Percentiles rank a stretch among this genome's conserved stretches.
Evolutionary conservation across 2,797 vertebrate genomes (phyloP).

Genomic region (Typhlichthys subterraneus): DNA sequence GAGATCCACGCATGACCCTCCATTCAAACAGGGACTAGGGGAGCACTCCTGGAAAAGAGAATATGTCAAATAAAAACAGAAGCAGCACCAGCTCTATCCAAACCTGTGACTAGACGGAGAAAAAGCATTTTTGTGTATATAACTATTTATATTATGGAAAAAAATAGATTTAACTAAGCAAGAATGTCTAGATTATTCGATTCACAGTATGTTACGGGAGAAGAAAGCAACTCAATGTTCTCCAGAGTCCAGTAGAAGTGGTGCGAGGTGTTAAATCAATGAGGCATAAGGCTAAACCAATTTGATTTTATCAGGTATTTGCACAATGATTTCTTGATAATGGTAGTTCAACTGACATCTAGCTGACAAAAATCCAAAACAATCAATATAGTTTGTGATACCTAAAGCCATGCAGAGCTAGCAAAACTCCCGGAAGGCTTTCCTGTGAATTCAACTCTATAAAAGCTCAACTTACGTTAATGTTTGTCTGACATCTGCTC

Average conservation of each 20-base stretch:
- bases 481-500: slow-evolving; percentile 80
- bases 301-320: slow-evolving; percentile 72
- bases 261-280: slow-evolving; percentile 77
- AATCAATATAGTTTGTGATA: slow-evolving; percentile 63
- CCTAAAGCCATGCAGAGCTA: slow-evolving; percentile 46
- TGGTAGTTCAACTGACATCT: slow-evolving; percentile 53
- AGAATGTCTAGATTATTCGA: slow-evolving; percentile 66
- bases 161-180: slow-evolving; percentile 1
- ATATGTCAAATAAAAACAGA: slow-evolving; percentile 15
- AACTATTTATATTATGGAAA: neutral
- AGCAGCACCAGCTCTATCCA: neutral
- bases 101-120: neutral
- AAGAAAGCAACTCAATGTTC: slow-evolving; percentile 64
- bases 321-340: slow-evolving; percentile 63
- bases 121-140: too few relatives aligned
- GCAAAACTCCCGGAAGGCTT: slow-evolving; percentile 23
- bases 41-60: slow-evolving; percentile 76
- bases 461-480: slow-evolving; percentile 76
- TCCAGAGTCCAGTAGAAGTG: slow-evolving; percentile 62
- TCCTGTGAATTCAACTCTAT: slow-evolving; percentile 10
- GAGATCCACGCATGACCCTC: slow-evolving; percentile 81
- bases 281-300: slow-evolving; percentile 61
- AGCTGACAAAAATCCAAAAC: slow-evolving; percentile 25
- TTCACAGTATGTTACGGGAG: slow-evolving; percentile 49
- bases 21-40: slow-evolving; percentile 74